phyloP scores from a whole-genome alignment of 2,888 invertebrate genomes.

The Arge pagana region DNA sequence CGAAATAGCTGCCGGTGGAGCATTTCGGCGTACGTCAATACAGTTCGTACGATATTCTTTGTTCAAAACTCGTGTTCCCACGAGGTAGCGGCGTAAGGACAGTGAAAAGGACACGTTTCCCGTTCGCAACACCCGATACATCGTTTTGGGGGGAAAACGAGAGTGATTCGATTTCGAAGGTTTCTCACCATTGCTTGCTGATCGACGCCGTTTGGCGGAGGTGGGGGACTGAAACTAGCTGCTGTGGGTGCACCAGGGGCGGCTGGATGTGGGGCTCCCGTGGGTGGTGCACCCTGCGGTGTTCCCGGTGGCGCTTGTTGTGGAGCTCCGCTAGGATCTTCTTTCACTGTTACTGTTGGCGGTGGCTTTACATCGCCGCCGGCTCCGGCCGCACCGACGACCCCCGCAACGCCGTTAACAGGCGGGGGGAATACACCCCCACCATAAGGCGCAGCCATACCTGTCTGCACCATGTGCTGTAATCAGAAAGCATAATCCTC shows the following conservation, averaged over 20 bases:
- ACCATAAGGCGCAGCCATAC: slow-evolving; percentile 76
- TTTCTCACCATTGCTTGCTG: slow-evolving; percentile 55
- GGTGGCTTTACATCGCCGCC: slow-evolving; percentile 60
- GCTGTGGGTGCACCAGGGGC: slow-evolving; percentile 51
- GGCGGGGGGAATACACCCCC: slow-evolving; percentile 65
- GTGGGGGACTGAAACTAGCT: slow-evolving; percentile 62
- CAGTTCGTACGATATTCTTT: too few species aligned
- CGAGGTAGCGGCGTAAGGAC: too few species aligned
- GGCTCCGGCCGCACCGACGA: slow-evolving; percentile 60
- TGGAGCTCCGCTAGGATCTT: slow-evolving; percentile 55
- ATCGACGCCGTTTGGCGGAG: slow-evolving; percentile 62
- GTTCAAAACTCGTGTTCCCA: too few species aligned
- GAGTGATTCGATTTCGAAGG: too few species aligned
- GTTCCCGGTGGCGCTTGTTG: slow-evolving; percentile 56
- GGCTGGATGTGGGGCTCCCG: slow-evolving; percentile 47
- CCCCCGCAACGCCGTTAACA: slow-evolving; percentile 59
- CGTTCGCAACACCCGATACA: too few species aligned
- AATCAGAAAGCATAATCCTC: too few species aligned
- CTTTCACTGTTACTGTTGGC: slow-evolving; percentile 48
- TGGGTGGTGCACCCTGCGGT: slow-evolving; percentile 53
- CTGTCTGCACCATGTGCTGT: slow-evolving; percentile 94
- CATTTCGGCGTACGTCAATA: too few species aligned
- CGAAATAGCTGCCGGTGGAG: too few species aligned
- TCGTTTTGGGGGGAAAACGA: too few species aligned
- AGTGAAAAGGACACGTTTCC: too few species aligned